Percentiles rank a stretch among this genome's conserved stretches.
Evolutionary conservation across 2,113 vertebrate genomes (phyloP).

Genomic region (Struthidea cinerea): DNA sequence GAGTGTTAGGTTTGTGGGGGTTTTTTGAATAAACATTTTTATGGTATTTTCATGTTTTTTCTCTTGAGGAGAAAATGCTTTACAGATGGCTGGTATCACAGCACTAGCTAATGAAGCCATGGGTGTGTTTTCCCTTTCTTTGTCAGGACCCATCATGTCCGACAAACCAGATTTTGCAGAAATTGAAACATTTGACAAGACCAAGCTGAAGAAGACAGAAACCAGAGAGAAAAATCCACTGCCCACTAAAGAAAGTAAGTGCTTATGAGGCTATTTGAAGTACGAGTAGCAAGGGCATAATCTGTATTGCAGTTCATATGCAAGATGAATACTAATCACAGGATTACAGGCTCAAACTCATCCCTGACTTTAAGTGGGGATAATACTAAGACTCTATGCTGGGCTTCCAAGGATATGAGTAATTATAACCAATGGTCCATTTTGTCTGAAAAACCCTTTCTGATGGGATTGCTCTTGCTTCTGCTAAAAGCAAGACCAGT

Average conservation of each 20-base stretch:
- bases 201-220: constrained; percentile 90
- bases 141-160: constrained; percentile 79
- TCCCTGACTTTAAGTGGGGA: background rate
- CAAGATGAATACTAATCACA: constrained; percentile 39
- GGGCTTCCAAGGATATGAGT: background rate
- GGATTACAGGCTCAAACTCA: constrained; percentile 35
- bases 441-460: background rate
- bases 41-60: background rate
- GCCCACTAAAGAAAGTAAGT: constrained; percentile 91
- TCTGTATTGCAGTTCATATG: background rate
- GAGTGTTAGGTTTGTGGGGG: background rate
- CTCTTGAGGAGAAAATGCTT: background rate
- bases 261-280: background rate
- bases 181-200: constrained; percentile 86
- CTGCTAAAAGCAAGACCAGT: background rate
- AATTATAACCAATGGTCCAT: background rate
- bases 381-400: background rate
- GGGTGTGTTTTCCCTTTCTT: constrained; percentile 54
- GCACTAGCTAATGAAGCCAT: constrained; percentile 17
- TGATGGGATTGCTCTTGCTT: background rate
- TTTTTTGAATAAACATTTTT: background rate
- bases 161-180: constrained; percentile 89
- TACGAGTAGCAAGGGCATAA: background rate
- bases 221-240: constrained; percentile 88
- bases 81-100: constrained; percentile 25